These are phyloP conservation scores for Neomorphus geoffroyi DNA, from an alignment of 2,797 vertebrate species.

Conservation along the genomic window DNA sequence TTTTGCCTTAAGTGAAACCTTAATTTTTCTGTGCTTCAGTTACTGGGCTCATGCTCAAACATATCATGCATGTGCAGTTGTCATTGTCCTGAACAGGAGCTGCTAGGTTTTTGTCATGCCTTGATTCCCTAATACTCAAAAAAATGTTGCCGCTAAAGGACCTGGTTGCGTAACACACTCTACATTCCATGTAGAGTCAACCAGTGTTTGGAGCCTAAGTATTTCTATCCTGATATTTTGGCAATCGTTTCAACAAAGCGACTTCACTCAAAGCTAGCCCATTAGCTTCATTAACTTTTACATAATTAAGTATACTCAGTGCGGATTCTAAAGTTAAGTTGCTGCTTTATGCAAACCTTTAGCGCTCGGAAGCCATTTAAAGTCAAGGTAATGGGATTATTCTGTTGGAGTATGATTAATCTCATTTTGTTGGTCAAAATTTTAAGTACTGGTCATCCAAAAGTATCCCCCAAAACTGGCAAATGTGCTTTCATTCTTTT, in stretches of 20 bases:
- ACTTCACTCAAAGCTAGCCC: not conserved
- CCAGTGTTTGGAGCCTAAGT: not conserved
- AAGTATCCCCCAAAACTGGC: not conserved
- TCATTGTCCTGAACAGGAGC: not conserved
- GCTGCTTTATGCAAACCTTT: not conserved
- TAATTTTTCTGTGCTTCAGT: not conserved
- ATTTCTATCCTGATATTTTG: not conserved
- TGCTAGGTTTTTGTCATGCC: not conserved
- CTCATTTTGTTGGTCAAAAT: not conserved
- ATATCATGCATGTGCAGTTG: fast-evolving
- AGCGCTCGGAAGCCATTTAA: not conserved
- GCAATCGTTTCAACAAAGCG: not conserved
- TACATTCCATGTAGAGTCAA: not conserved
- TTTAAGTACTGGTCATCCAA: not conserved
- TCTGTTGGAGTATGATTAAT: not conserved
- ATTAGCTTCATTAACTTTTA: not conserved
- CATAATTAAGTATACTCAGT: not conserved
- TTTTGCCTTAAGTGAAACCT: not conserved
- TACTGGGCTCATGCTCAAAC: not conserved
- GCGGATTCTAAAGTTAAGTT: not conserved
- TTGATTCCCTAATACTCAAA: not conserved
- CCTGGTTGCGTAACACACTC: not conserved
- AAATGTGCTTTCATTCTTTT: not conserved
- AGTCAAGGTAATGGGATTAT: not conserved
- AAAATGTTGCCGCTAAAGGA: not conserved